Base-by-base conservation (phyloP, 2,113 vertebrate genomes). In the Parus major region DNA sequence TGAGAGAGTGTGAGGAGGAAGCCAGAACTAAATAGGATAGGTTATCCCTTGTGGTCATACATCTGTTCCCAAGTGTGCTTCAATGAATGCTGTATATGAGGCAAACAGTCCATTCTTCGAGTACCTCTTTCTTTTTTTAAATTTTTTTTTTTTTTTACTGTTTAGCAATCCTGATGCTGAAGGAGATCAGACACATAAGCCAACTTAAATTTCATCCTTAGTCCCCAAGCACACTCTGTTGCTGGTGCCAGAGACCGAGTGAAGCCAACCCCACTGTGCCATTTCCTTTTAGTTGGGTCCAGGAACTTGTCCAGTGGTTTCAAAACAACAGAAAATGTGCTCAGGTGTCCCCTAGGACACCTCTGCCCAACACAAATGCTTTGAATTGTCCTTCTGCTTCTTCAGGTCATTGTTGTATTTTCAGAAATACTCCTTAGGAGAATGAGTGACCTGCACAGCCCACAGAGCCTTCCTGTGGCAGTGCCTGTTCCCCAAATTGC, bases 401-500 rank as follows among this genome's bases (percentile, higher is more conserved):
- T 46, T 47, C 9, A 12, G 7, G 44, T 84, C 53, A 16, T 28
- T 55, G 42, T 28, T 72, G 10, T 24, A 8, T 86, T 83, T 93
- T 69, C 12, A 56, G 61, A 79, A 79, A 56, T 19, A 33, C 10
- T 27, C 12, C 11, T 76, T 16, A 44, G 44, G n/a, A 69, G 41
- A 76, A 11, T 8, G 46, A 60, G 56, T 64, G 70, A 78, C 49
- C n/a, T 19, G 15, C 12, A 21, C 28, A 57, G 28, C 42, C 33
- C 5, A 2, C 46, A 2, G 52, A 84, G 35, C 69, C 55, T 63
- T 80, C 29, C 42, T 0, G 0, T 4, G 10, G 53, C 57, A 80
- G 31, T 0, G 0, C 42, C 18, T 0, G 0, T 65, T 35, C 42
- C 47, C 9, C 24, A 56, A 55, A 56, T 9, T 77, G 52, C 55